phyloP scores from a whole-genome alignment of 2,888 invertebrate genomes.

The Ophion costatus region DNA sequence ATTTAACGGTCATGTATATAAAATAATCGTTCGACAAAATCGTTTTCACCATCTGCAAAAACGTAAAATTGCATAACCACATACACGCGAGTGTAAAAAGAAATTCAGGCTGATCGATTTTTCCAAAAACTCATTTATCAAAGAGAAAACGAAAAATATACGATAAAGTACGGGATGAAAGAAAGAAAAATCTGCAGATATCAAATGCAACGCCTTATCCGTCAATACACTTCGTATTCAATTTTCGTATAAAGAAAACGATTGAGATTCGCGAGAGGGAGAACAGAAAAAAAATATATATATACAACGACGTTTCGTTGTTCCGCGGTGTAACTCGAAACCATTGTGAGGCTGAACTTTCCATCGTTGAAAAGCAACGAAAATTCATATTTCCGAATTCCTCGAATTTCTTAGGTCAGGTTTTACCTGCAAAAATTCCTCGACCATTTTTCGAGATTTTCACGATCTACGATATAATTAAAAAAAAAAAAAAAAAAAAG shows the following conservation, averaged over 20 bases:
- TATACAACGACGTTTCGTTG: background rate
- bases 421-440: background rate
- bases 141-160: constrained; percentile 6
- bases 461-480: background rate
- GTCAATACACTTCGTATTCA: constrained; percentile 66
- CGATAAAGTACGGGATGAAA: background rate
- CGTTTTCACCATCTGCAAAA: constrained; percentile 8
- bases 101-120: constrained; percentile 21
- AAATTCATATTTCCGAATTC: no score
- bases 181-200: constrained; percentile 64
- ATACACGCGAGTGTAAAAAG: constrained; percentile 25
- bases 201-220: constrained; percentile 78
- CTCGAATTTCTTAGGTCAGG: no score
- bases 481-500: background rate
- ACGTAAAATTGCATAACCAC: constrained; percentile 12
- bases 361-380: no score
- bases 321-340: background rate
- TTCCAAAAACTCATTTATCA: background rate
- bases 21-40: constrained; percentile 29
- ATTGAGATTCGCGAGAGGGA: background rate
- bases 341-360: no score
- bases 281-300: background rate
- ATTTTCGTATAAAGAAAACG: constrained; percentile 34
- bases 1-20: constrained; percentile 37
- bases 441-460: background rate